Base-by-base conservation (phyloP, 1,140 invertebrate genomes). In the Leptinotarsa undecemlineata region DNA sequence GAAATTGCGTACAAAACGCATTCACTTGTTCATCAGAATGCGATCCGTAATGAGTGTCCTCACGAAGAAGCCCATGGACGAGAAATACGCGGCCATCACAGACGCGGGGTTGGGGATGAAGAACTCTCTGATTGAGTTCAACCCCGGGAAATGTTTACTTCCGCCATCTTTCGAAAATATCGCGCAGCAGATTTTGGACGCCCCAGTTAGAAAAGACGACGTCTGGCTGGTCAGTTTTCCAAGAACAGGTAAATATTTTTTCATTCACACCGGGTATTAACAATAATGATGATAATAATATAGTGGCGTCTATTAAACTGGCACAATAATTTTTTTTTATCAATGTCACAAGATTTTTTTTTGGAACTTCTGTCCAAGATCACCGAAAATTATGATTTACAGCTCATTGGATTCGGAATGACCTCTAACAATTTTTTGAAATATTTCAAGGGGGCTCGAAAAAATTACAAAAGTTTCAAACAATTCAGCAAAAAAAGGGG, bases 141-240 rank as follows among this genome's bases (percentile, higher is more conserved):
- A 92, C 80, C 92, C 92, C 0, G 89, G 92, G 0, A 84, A 87
- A 17, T 89, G 90, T 72, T 86, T 94, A 6, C 80, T 94, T 26
- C 92, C 93, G 1, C 88, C 89, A 0, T 88, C 90, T 74, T 94
- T 89, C 76, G 86, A 89, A 68, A 88, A 90, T 11, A 88, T 92
- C n/a, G 92, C 89, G 0, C 87, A 91, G 74, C 89, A 89, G 74
- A 92, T 94, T 61, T 83, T 91, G 19, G 88, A 92, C 72, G 86
- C 92, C 71, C 85, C 90, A 48, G 87, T 95, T 2, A 86, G 89
- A 48, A 85, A 91, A 3, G 91, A 91, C 76, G 94, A 96, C 80
- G 88, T 94, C 0, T 95, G 93, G 92, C 85, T 95, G 81, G 88
- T 94, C 21, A 95, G 93, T 11, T 95, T 90, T 87, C 94, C 94